Evolutionary conservation across 2,888 invertebrate genomes (phyloP), one percentile per base, ranked within the genome.

Genomic region (Chrysotoxum bicinctum): DNA sequence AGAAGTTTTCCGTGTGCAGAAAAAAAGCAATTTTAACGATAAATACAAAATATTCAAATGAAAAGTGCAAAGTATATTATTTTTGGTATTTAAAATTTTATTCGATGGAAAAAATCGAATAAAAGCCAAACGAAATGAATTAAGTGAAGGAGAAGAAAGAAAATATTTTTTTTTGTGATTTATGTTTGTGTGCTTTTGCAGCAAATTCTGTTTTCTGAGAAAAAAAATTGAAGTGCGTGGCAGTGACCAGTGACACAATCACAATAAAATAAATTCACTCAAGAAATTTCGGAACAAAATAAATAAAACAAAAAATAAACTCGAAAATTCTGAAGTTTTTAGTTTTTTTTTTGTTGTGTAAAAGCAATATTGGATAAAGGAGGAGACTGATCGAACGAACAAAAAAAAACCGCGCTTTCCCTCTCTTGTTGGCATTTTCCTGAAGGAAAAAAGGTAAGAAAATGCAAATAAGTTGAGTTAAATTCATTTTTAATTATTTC

Each of bases 241-340:
- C 80, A 84, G 75, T 79, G 75, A 75, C 75, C 75, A 84, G 84
- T 84, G 84, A 84, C 79, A 79, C 84, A 79, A 79, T 74, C 69
- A 40, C 30, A 72, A 35, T 50, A 26, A 52, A 45, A 54, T 23
- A 37, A 52, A 26, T 5, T 40, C 16, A 3, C 16, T 40, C 7
- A 8, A 43, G 16, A 43, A 45, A 56, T 23, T 10, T 60, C 19
- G 9, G 56, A 72, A 19, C 19, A 56, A 52, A 68, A 23, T 68
- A 6, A 54, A 54, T 30, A 21, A 9, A 19, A 12, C 45, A 32
- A 16, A 12, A 69, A 23, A 7, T 58, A 32, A 50, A 66, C 48
- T 66, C 35, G 64, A 48, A 66, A 35, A 66, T 43, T 62, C 60
- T 26, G 8, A n/a, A 60, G 10, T 40, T 40, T 58, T 19, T 37